Conservation (phyloP, 2,113 vertebrate genomes). For the Proterorhinus semilunaris region DNA sequence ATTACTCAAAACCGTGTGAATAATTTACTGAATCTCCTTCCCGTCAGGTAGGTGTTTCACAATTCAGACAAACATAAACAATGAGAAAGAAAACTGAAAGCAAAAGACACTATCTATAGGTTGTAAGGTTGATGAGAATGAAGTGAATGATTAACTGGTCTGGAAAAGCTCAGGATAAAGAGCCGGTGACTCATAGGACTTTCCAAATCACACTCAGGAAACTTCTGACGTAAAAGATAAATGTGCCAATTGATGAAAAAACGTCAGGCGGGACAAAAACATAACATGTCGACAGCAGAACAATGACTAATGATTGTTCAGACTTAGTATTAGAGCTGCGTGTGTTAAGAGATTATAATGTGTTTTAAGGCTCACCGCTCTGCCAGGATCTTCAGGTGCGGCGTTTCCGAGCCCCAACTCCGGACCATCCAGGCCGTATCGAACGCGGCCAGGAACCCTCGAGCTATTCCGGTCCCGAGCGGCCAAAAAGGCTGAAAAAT, state of each 20-base stretch:
- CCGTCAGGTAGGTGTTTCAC: background rate
- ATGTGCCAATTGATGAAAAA: background rate
- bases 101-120: background rate
- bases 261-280: too few species aligned
- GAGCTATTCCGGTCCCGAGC: constrained; percentile 89
- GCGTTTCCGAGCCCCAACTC: constrained; percentile 81
- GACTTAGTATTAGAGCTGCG: too few species aligned
- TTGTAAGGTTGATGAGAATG: background rate
- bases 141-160: background rate
- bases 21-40: too few species aligned
- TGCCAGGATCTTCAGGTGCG: constrained; percentile 83
- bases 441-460: constrained; percentile 88
- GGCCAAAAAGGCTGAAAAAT: constrained; percentile 92
- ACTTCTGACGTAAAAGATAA: background rate
- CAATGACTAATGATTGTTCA: too few species aligned
- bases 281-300: too few species aligned
- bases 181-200: background rate
- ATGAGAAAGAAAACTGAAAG: background rate
- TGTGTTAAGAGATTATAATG: background rate
- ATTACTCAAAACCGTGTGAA: too few species aligned
- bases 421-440: constrained; percentile 93
- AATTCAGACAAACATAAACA: background rate
- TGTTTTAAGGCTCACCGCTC: constrained; percentile 79
- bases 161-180: too few species aligned
- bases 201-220: background rate